A percentile compares a stretch with the other conserved stretches of the same genome.
phyloP scores from a whole-genome alignment of 2,888 invertebrate genomes.

The Blastobasis lacticolella region DNA sequence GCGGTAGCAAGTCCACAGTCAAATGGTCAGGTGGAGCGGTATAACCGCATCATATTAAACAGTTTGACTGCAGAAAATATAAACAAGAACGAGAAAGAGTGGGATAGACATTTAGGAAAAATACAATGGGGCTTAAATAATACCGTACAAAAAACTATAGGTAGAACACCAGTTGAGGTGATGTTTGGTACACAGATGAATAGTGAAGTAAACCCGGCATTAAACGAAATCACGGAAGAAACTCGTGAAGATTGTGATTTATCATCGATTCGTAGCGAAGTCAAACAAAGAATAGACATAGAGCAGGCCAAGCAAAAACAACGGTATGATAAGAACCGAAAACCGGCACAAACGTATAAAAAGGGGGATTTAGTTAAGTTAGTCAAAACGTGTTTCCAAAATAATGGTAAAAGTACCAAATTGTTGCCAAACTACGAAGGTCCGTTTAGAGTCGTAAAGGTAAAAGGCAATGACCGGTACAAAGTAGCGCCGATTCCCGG shows the following conservation, averaged over 20 bases:
- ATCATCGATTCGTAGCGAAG: background rate
- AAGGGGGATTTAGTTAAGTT: constrained; percentile 2
- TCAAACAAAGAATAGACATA: background rate
- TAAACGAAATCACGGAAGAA: constrained; percentile 3
- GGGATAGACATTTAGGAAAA: constrained; percentile 29
- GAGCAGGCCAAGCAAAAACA: background rate
- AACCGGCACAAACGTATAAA: background rate
- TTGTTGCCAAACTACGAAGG: constrained; percentile 16
- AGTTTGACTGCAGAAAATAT: constrained; percentile 1
- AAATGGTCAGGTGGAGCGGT: background rate
- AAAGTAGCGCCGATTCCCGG: constrained; percentile 12
- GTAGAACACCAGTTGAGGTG: constrained; percentile 16
- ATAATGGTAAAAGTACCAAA: constrained; percentile 13
- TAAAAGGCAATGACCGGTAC: constrained; percentile 13
- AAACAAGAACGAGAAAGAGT: constrained; percentile 11
- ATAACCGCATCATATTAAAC: background rate
- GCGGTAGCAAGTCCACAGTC: background rate
- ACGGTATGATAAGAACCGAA: background rate
- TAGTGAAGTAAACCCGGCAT: constrained; percentile 4
- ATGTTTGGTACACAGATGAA: constrained; percentile 14
- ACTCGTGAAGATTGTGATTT: background rate
- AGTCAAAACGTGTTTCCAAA: background rate
- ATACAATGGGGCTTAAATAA: constrained; percentile 24
- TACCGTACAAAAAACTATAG: constrained; percentile 18
- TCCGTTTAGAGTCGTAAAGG: constrained; percentile 12